phyloP scores from a whole-genome alignment of 2,888 invertebrate genomes.

The Xylophagus ater region DNA sequence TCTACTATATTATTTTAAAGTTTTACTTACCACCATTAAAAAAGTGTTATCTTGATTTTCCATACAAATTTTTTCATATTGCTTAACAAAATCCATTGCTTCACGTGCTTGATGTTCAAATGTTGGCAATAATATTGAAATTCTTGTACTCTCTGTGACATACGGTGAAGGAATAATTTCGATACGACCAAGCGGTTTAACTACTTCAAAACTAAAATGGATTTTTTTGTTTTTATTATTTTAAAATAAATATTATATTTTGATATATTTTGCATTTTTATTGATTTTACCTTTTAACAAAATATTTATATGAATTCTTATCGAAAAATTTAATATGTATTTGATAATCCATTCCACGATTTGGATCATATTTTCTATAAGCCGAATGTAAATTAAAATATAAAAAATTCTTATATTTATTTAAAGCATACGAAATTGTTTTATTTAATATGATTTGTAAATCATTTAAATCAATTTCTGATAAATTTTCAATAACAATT shows the following conservation, averaged over 20 bases:
- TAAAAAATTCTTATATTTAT: conserved; percentile 43
- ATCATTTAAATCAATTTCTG: conserved; percentile 56
- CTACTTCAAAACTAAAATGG: conserved; percentile 55
- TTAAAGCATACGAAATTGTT: conserved; percentile 41
- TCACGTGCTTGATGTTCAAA: conserved; percentile 45
- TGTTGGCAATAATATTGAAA: conserved; percentile 65
- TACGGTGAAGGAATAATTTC: conserved; percentile 88
- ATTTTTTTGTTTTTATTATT: background rate
- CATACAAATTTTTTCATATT: conserved; percentile 62
- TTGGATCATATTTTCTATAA: conserved; percentile 68
- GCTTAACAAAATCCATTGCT: conserved; percentile 55
- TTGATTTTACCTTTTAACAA: conserved; percentile 42
- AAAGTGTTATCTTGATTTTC: conserved; percentile 68
- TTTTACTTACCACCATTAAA: conserved; percentile 51
- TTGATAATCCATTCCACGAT: conserved; percentile 75
- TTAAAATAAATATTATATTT: background rate
- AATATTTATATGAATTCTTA: conserved; percentile 35
- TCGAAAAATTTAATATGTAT: conserved; percentile 57
- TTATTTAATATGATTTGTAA: conserved; percentile 47
- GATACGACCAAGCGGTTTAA: conserved; percentile 74
- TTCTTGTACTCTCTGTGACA: conserved; percentile 83
- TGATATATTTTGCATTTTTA: background rate
- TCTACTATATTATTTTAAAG: too few relatives aligned
- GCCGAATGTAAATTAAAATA: conserved; percentile 53
- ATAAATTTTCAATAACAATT: conserved; percentile 53